phyloP scores from a whole-genome alignment of 2,888 invertebrate species.

The Hydriomena furcata region DNA sequence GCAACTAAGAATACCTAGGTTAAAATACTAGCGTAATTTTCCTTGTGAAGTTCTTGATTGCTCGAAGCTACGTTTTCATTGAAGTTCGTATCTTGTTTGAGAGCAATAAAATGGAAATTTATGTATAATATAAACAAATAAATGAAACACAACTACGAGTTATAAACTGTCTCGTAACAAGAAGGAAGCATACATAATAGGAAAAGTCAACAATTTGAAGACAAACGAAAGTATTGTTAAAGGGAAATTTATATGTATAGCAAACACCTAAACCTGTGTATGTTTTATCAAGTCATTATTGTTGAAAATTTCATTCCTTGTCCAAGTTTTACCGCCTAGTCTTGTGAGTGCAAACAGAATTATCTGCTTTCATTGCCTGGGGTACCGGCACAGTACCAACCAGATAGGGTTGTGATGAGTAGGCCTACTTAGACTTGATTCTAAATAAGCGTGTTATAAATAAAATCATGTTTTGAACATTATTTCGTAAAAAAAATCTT shows the following conservation, averaged over 20 bases:
- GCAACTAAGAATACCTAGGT: too few species aligned
- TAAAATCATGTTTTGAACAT: too few species aligned
- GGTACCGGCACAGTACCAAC: slow-evolving; percentile 40
- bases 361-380: slow-evolving; percentile 64
- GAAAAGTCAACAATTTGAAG: slow-evolving; percentile 35
- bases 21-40: too few species aligned
- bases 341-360: slow-evolving; percentile 61
- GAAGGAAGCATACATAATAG: slow-evolving; percentile 35
- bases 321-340: slow-evolving; percentile 59
- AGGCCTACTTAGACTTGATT: not conserved
- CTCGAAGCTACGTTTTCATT: not conserved
- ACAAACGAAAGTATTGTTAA: slow-evolving; percentile 38
- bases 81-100: slow-evolving; percentile 1
- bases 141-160: slow-evolving; percentile 13
- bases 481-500: too few species aligned
- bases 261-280: slow-evolving; percentile 36
- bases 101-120: slow-evolving; percentile 6
- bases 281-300: slow-evolving; percentile 63
- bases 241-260: slow-evolving; percentile 39
- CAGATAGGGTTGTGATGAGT: slow-evolving; percentile 14
- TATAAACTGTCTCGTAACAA: slow-evolving; percentile 24
- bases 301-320: slow-evolving; percentile 57
- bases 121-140: too few species aligned
- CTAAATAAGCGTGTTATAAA: too few species aligned
- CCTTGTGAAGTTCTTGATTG: too few species aligned